A percentile compares a stretch with the other conserved stretches of the same genome.
Evolutionary conservation across 2,888 invertebrate genomes (phyloP).

Genomic region (Eremobia ochroleuca): DNA sequence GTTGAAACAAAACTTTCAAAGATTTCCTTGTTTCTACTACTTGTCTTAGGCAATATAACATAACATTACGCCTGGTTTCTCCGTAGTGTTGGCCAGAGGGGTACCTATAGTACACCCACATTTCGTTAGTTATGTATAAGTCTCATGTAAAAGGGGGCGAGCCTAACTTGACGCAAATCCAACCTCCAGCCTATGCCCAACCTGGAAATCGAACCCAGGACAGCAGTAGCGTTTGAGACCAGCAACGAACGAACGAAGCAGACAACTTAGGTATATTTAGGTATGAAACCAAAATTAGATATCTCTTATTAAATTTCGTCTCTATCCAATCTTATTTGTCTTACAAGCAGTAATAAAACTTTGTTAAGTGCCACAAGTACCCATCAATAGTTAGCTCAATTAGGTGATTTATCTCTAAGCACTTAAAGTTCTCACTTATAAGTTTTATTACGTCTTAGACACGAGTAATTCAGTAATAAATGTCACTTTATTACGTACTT

Average conservation of each 20-base stretch:
- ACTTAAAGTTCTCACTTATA: constrained; percentile 32
- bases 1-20: not conserved
- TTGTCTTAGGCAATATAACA: no score
- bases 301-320: not conserved
- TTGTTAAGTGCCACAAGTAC: constrained; percentile 22
- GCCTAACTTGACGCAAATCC: no score
- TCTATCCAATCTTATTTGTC: constrained; percentile 35
- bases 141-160: no score
- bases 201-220: no score
- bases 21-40: not conserved
- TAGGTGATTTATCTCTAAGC: constrained; percentile 30
- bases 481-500: constrained; percentile 27
- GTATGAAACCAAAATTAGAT: not conserved
- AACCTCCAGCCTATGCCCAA: no score
- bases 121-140: no score
- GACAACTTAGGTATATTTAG: no score
- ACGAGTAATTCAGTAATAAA: constrained; percentile 38
- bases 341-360: constrained; percentile 32
- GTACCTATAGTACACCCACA: no score
- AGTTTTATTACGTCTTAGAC: constrained; percentile 30
- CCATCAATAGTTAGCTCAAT: constrained; percentile 31
- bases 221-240: no score
- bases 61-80: no score
- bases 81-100: no score
- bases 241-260: no score